Conservation (phyloP, 2,888 invertebrate genomes). For the Drosophila bunnanda region DNA sequence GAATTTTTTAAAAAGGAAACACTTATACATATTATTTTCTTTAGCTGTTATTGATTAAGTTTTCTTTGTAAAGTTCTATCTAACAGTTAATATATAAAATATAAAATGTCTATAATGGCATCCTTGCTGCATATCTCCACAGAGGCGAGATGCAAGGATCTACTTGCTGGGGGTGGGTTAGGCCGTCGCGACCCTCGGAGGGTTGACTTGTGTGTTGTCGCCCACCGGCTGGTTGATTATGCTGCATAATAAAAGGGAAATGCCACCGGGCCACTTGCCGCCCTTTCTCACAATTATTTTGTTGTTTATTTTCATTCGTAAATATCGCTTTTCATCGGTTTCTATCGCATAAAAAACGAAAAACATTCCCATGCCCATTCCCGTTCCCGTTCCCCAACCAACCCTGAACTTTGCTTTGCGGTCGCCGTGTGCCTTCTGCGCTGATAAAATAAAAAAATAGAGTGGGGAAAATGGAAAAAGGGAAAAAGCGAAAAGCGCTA, state of each 20-base stretch:
- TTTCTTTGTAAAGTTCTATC: neutral
- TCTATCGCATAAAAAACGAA: conserved; percentile 41
- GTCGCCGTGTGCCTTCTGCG: conserved; percentile 58
- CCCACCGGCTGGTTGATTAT: conserved; percentile 61
- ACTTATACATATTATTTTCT: no score
- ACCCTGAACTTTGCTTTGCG: conserved; percentile 52
- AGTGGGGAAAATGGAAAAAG: conserved; percentile 17
- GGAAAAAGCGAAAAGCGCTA: conserved; percentile 32
- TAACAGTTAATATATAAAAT: neutral
- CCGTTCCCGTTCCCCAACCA: conserved; percentile 7
- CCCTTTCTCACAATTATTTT: conserved; percentile 33
- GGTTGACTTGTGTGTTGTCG: conserved; percentile 39
- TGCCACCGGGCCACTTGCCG: conserved; percentile 63
- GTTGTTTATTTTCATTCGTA: conserved; percentile 39
- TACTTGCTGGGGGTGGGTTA: conserved; percentile 45
- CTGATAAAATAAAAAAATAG: neutral
- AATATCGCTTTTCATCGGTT: conserved; percentile 46
- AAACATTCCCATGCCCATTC: conserved; percentile 62
- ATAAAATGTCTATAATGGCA: conserved; percentile 1
- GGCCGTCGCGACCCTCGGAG: conserved; percentile 50
- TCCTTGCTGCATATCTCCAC: conserved; percentile 13
- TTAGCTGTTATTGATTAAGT: neutral
- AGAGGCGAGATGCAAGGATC: conserved; percentile 35
- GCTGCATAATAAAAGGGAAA: conserved; percentile 73
- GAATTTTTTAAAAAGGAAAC: no score